Conservation (phyloP, 2,797 vertebrate genomes). For the Eutrigla gurnardus region DNA sequence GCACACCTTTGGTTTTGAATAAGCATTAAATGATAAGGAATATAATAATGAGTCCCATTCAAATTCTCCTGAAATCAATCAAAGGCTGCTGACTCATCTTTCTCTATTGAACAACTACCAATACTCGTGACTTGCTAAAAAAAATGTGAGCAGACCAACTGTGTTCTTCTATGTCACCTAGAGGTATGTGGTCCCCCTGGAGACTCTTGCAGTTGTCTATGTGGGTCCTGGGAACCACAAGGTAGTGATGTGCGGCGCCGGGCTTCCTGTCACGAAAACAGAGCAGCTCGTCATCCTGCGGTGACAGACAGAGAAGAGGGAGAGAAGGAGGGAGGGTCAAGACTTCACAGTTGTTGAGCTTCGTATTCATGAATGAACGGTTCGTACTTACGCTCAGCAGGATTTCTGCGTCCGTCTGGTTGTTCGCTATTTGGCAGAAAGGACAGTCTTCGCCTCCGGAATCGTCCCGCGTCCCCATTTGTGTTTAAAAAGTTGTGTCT, state of each 20-base stretch:
- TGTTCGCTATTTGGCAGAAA: slow-evolving; percentile 60
- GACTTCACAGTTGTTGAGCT: neutral
- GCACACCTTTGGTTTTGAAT: slow-evolving; percentile 1
- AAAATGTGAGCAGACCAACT: neutral
- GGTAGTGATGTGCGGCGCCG: slow-evolving; percentile 61
- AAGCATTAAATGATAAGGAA: neutral
- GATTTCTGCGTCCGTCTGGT: slow-evolving; percentile 54
- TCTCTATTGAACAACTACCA: neutral
- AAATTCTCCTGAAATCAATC: neutral
- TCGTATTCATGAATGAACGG: neutral
- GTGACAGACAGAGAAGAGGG: neutral
- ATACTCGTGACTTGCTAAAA: neutral
- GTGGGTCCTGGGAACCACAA: slow-evolving; percentile 60
- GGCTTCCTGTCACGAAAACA: slow-evolving; percentile 66
- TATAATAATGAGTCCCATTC: neutral
- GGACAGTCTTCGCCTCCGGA: slow-evolving; percentile 32
- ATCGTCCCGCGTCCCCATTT: slow-evolving; percentile 15
- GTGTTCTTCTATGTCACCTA: slow-evolving; percentile 34
- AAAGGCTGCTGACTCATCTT: neutral
- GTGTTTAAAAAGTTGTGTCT: too few species aligned
- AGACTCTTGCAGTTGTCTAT: slow-evolving; percentile 59
- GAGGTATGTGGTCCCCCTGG: slow-evolving; percentile 20
- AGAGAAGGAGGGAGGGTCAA: neutral
- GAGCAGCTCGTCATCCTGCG: slow-evolving; percentile 61
- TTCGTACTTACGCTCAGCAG: slow-evolving; percentile 58